Conservation (phyloP, 1,140 invertebrate genomes). For the Bombus confusus region DNA sequence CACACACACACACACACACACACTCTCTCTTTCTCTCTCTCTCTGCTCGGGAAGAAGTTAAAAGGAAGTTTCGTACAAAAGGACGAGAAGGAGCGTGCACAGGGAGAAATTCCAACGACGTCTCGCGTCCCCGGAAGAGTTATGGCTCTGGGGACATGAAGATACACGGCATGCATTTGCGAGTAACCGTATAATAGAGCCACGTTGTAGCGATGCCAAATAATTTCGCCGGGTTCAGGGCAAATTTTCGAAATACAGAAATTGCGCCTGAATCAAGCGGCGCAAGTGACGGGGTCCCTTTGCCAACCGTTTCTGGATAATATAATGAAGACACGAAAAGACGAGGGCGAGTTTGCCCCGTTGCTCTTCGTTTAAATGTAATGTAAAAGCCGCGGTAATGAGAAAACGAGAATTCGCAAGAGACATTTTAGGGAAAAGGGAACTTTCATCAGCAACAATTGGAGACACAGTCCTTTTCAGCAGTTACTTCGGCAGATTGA, state of each 20-base stretch:
- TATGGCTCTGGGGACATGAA: constrained; percentile 62
- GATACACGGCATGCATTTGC: constrained; percentile 67
- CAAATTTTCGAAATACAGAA: constrained; percentile 55
- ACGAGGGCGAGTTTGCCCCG: background rate
- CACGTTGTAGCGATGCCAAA: constrained; percentile 51
- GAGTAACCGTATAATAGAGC: constrained; percentile 60
- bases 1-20: too few relatives aligned
- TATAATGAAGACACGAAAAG: background rate
- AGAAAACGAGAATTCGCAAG: background rate
- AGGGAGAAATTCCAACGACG: constrained; percentile 62
- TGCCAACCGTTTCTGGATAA: background rate
- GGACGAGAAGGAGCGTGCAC: constrained; percentile 5
- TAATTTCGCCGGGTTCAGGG: constrained; percentile 55
- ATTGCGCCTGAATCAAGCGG: constrained; percentile 8
- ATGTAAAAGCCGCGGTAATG: background rate
- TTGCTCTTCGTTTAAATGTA: background rate
- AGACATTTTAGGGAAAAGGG: background rate
- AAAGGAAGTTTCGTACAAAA: constrained; percentile 57
- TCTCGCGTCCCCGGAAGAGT: constrained; percentile 59
- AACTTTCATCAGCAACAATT: background rate
- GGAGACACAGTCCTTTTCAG: too few relatives aligned
- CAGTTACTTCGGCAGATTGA: too few relatives aligned
- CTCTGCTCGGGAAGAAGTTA: constrained; percentile 22
- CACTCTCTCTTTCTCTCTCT: background rate
- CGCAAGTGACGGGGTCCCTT: too few relatives aligned